Conservation (phyloP, 2,113 vertebrate species). For the Mormyrus lacerda region DNA sequence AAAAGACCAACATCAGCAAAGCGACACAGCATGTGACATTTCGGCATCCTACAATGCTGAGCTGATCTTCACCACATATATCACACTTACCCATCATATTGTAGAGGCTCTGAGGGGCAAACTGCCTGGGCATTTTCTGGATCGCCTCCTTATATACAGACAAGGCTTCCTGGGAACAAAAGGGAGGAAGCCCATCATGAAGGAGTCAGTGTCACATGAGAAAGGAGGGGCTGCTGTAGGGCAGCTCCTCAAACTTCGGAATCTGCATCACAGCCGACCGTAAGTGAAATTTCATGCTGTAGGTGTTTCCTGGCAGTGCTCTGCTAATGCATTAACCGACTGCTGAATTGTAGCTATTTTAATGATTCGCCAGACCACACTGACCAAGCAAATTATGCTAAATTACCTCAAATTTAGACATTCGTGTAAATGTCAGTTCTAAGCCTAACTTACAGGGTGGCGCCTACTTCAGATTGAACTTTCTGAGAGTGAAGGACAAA, state of each 20-base stretch:
- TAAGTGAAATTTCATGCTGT: not conserved
- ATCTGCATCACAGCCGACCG: not conserved
- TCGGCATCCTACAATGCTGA: not conserved
- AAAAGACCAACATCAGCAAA: not conserved
- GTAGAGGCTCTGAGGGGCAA: constrained; percentile 98
- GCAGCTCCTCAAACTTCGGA: not conserved
- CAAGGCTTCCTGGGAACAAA: constrained; percentile 79
- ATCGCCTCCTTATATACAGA: constrained; percentile 88
- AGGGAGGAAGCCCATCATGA: not conserved
- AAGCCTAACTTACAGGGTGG: not conserved
- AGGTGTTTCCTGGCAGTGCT: not conserved
- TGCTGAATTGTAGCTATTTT: not conserved
- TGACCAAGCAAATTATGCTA: not conserved
- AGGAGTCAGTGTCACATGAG: not conserved
- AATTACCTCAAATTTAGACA: not conserved
- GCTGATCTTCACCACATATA: not conserved
- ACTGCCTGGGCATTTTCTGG: constrained; percentile 96
- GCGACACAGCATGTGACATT: not conserved
- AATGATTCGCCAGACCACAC: not conserved
- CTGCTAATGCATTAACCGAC: not conserved
- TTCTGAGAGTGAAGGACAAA: constrained; percentile 1
- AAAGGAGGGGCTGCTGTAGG: not conserved
- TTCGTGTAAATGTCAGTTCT: not conserved
- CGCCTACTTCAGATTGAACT: not conserved
- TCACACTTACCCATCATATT: constrained; percentile 96